phyloP scores from a whole-genome alignment of 2,113 vertebrate species.

The Microcebus lehilahytsara region DNA sequence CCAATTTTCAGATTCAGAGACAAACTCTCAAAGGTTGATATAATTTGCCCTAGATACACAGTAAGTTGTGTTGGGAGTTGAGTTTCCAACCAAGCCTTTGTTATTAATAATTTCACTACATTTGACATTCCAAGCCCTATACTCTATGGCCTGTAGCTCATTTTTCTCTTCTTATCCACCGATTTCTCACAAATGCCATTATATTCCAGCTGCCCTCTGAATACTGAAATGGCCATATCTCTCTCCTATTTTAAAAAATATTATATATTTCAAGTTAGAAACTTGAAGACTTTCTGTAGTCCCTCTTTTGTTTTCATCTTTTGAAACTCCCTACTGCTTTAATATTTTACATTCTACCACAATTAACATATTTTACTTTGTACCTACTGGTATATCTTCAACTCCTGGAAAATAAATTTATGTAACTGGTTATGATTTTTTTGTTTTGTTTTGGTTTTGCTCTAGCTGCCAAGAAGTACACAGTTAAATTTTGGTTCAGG shows the following conservation, averaged over 20 bases:
- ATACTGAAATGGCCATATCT: neutral
- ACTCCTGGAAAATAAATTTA: constrained; percentile 31
- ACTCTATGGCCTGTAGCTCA: neutral
- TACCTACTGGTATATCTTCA: neutral
- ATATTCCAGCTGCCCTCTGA: neutral
- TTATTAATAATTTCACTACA: neutral
- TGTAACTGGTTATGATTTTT: neutral
- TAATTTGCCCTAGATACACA: neutral
- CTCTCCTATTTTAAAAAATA: neutral
- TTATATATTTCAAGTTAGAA: neutral
- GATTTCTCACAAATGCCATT: neutral
- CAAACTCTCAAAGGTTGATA: neutral
- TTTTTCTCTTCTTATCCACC: neutral
- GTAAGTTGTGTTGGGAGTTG: neutral
- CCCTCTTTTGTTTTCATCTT: constrained; percentile 26
- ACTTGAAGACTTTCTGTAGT: neutral
- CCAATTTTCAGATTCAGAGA: constrained; percentile 39
- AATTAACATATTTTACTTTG: neutral
- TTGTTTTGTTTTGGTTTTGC: neutral
- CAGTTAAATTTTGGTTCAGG: neutral
- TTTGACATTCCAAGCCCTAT: neutral
- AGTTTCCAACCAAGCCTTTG: neutral
- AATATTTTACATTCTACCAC: neutral
- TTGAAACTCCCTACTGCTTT: constrained; percentile 13
- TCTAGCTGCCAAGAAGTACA: neutral